A percentile compares a stretch with the other conserved stretches of the same genome.
phyloP scores from a whole-genome alignment of 2,113 vertebrate species.

The Podarcis cretensis region DNA sequence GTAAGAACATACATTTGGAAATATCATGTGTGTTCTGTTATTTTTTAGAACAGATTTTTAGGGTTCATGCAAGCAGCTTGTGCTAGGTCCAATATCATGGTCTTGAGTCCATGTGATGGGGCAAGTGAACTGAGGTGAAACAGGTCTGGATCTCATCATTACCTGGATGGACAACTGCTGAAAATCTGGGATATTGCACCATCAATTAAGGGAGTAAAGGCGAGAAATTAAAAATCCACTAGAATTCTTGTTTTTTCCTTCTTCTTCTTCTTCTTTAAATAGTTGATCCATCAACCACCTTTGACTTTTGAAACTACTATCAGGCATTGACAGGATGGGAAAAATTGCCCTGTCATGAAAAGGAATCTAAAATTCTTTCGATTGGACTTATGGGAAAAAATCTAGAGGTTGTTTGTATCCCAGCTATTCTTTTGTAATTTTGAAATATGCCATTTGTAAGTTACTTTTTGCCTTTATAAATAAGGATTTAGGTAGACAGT shows the following conservation, averaged over 20 bases:
- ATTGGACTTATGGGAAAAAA: not conserved
- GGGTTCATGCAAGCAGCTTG: not conserved
- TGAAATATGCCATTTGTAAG: not conserved
- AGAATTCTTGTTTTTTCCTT: not conserved
- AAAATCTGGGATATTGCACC: not conserved
- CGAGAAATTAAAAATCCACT: not conserved
- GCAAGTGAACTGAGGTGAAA: not conserved
- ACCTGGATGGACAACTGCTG: not conserved
- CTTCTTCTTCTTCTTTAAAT: no score
- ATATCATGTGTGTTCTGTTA: slow-evolving; percentile 50
- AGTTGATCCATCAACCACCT: no score
- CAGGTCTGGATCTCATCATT: not conserved
- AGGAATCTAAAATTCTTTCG: no score
- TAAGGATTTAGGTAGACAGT: no score
- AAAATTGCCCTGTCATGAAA: not conserved
- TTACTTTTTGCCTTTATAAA: not conserved
- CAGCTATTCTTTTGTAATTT: not conserved
- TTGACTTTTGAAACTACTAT: not conserved
- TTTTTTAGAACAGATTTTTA: slow-evolving; percentile 24
- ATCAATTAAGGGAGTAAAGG: not conserved
- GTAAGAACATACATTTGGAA: slow-evolving; percentile 79
- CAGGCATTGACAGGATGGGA: not conserved
- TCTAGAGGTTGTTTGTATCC: not conserved
- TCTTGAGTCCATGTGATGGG: not conserved
- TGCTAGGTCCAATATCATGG: not conserved